Conservation (phyloP, 2,888 invertebrate genomes). For the Dione vanillae region DNA sequence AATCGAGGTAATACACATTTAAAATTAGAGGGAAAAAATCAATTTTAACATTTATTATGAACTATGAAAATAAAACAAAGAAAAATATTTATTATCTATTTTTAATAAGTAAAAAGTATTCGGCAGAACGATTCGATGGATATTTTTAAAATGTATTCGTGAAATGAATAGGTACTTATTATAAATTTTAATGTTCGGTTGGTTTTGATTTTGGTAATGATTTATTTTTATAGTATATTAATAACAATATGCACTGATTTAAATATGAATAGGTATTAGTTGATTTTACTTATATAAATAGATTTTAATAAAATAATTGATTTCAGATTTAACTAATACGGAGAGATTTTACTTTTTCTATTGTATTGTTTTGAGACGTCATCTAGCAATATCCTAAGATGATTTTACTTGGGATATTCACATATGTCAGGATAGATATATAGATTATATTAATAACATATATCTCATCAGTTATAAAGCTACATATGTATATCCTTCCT, state of each 20-base stretch:
- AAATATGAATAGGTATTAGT: neutral
- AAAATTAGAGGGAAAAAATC: conserved; percentile 24
- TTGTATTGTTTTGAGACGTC: no score
- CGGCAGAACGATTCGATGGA: neutral
- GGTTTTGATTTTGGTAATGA: neutral
- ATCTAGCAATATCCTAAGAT: no score
- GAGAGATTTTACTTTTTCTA: no score
- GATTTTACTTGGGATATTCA: no score
- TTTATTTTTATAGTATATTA: conserved; percentile 2
- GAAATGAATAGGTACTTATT: neutral
- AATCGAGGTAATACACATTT: conserved; percentile 17
- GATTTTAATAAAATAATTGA: no score
- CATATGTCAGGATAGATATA: no score
- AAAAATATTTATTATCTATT: conserved; percentile 11
- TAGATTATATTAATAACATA: no score
- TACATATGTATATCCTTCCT: no score
- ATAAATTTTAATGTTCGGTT: neutral
- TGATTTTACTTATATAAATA: neutral
- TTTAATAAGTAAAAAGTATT: neutral
- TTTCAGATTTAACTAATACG: no score
- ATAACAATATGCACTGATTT: neutral
- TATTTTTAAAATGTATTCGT: neutral
- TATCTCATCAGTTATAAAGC: no score
- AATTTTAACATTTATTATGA: conserved; percentile 14
- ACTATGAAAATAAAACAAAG: conserved; percentile 17